These are phyloP conservation scores for Telmatochromis sp. DNA, from an alignment of 2,113 vertebrate species.

Conservation along the genomic window DNA sequence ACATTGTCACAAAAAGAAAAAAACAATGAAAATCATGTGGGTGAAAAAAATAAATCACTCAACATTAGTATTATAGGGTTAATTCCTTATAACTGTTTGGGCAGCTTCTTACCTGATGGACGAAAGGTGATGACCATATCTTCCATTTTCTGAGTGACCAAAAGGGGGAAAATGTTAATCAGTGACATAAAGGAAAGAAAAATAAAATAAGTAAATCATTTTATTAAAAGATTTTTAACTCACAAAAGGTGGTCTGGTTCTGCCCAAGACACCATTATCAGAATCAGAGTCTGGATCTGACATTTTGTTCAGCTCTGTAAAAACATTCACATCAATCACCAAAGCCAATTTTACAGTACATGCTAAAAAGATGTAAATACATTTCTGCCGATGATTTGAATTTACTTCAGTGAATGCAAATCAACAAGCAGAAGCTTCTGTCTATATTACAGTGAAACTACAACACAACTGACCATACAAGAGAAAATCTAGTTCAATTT, in stretches of 20 bases:
- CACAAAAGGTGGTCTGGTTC: neutral
- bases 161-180: neutral
- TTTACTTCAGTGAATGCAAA: neutral
- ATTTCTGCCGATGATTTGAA: neutral
- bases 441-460: neutral
- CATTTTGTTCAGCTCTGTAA: constrained; percentile 36
- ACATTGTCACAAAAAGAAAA: neutral
- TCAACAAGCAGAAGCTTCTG: neutral
- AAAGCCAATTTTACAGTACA: neutral
- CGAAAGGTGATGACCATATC: neutral
- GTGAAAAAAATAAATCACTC: neutral
- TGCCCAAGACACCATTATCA: neutral
- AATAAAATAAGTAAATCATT: neutral
- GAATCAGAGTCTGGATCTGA: constrained; percentile 32
- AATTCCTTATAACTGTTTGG: neutral
- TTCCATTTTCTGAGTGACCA: neutral
- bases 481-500: neutral
- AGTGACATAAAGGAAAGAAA: neutral
- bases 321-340: neutral
- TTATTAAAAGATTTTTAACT: neutral
- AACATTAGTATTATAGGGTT: neutral
- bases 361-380: neutral
- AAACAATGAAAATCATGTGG: neutral
- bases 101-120: neutral
- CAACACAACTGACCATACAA: neutral